Conservation (phyloP, 2,888 invertebrate species). For the Pyrochroa serraticornis region DNA sequence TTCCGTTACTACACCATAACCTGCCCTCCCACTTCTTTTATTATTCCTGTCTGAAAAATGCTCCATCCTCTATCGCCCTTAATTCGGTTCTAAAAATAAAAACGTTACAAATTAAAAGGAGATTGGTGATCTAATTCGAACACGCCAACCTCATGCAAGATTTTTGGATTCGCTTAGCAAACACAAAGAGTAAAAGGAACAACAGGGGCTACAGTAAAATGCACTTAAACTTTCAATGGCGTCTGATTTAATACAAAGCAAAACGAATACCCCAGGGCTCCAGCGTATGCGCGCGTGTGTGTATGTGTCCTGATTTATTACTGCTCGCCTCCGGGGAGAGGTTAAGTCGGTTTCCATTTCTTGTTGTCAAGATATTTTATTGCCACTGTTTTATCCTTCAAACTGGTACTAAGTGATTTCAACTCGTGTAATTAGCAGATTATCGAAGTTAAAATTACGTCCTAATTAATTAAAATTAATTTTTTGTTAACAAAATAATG, state of each 20-base stretch:
- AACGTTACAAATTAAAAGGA: conserved; percentile 4
- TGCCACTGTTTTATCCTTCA: conserved; percentile 36
- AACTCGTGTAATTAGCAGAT: background rate
- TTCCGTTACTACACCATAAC: too few species aligned
- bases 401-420: conserved; percentile 20
- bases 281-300: conserved; percentile 17
- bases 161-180: conserved; percentile 1
- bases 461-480: too few species aligned
- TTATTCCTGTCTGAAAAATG: too few species aligned
- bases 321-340: conserved; percentile 29
- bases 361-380: conserved; percentile 40
- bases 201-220: conserved; percentile 35
- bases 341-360: conserved; percentile 38
- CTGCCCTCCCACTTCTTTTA: too few species aligned
- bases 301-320: conserved; percentile 37
- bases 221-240: conserved; percentile 37
- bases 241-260: conserved; percentile 37
- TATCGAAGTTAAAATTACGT: too few species aligned
- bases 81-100: conserved; percentile 8
- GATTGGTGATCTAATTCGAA: conserved; percentile 8
- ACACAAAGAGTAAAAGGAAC: conserved; percentile 22
- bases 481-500: too few species aligned
- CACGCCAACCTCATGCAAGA: conserved; percentile 13
- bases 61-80: background rate
- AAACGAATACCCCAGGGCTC: conserved; percentile 31